A percentile compares a stretch with the other conserved stretches of the same genome.
Evolutionary conservation across 2,888 invertebrate genomes (phyloP).

Genomic region (Pheosia gnoma): DNA sequence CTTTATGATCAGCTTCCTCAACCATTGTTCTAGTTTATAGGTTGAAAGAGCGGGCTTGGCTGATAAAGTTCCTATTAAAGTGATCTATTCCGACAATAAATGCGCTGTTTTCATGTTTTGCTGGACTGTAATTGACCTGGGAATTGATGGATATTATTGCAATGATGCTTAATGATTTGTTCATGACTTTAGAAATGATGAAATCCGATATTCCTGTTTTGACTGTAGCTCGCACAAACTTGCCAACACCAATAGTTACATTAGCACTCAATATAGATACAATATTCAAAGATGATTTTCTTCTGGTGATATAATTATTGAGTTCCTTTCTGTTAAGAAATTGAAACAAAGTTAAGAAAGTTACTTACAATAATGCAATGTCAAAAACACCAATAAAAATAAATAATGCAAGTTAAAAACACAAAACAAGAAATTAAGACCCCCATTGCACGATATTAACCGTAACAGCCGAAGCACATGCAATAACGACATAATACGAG

Average conservation of each 20-base stretch:
- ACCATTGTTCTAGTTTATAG: slow-evolving; percentile 24
- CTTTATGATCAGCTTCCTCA: slow-evolving; percentile 13
- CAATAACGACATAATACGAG: slow-evolving; percentile 30
- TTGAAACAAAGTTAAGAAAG: no score
- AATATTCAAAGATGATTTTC: no score
- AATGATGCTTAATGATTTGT: slow-evolving; percentile 17
- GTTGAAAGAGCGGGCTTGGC: slow-evolving; percentile 37
- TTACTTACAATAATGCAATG: background rate
- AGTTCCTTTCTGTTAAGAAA: no score
- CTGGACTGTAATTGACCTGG: slow-evolving; percentile 26
- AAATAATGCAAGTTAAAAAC: background rate
- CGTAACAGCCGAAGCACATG: slow-evolving; percentile 24
- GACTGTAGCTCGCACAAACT: no score
- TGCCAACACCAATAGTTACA: no score
- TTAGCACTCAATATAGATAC: no score
- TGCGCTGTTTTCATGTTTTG: slow-evolving; percentile 21
- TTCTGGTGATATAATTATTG: no score
- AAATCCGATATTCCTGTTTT: background rate
- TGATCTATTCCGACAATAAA: slow-evolving; percentile 12
- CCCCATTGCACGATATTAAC: slow-evolving; percentile 23
- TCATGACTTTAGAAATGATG: background rate
- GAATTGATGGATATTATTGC: slow-evolving; percentile 20
- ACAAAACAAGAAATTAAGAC: slow-evolving; percentile 12
- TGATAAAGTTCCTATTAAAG: slow-evolving; percentile 32
- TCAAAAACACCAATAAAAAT: background rate